phyloP scores from a whole-genome alignment of 2,797 vertebrate species.

The Brotogeris chrysoptera region DNA sequence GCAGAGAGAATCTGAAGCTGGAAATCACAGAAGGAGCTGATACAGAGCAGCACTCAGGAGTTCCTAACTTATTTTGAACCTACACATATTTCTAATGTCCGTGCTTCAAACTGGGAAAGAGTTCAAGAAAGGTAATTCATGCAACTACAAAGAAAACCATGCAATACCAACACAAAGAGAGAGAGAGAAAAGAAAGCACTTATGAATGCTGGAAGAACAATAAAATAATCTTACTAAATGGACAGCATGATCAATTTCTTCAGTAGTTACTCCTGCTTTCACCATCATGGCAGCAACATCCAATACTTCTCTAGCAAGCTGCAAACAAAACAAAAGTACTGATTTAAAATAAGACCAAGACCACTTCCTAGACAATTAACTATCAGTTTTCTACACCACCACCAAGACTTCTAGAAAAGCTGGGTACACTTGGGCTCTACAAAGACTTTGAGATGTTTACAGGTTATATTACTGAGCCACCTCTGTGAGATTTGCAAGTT shows the following conservation, averaged over 20 bases:
- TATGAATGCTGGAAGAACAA: not conserved
- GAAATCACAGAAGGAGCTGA: not conserved
- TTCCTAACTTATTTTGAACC: not conserved
- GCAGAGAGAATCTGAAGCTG: not conserved
- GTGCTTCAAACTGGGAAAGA: not conserved
- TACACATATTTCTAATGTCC: not conserved
- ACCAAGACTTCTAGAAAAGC: not conserved
- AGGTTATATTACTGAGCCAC: not conserved
- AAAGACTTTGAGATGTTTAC: not conserved
- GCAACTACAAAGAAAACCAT: not conserved
- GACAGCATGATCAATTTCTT: conserved; percentile 97
- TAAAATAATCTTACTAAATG: conserved; percentile 87
- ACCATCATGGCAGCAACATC: conserved; percentile 96
- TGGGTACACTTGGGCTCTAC: not conserved
- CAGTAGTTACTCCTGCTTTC: conserved; percentile 94
- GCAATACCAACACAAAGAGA: not conserved
- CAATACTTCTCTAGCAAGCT: conserved; percentile 96
- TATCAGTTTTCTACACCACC: not conserved
- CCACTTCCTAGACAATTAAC: not conserved
- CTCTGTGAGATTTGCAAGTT: not conserved
- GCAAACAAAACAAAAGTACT: conserved; percentile 28
- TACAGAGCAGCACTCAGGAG: not conserved
- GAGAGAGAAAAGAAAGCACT: not conserved
- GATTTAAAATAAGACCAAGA: not conserved
- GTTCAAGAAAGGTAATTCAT: not conserved